Percentiles rank a stretch among this genome's conserved stretches.
phyloP scores from a whole-genome alignment of 2,888 invertebrate species.

The Caenorhabditis angaria region DNA sequence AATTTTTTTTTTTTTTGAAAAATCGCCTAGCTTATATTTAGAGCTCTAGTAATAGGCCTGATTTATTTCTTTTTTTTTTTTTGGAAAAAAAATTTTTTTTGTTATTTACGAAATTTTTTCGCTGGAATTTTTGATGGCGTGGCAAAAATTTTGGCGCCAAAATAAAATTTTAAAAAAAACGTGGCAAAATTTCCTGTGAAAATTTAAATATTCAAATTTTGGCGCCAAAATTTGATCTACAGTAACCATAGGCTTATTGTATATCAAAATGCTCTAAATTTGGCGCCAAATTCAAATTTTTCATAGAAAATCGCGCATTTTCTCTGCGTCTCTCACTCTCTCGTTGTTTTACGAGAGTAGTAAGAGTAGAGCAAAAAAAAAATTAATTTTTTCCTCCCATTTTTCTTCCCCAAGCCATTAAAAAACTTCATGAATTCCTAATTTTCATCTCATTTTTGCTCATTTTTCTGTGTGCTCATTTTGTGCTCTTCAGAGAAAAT shows the following conservation, averaged over 20 bases:
- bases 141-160: not conserved
- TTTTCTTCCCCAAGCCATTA: not conserved
- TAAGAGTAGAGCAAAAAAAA: not conserved
- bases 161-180: no score
- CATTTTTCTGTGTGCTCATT: not conserved
- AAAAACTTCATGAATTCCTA: constrained; percentile 1
- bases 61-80: not conserved
- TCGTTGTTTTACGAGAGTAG: no score
- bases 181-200: no score
- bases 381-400: not conserved
- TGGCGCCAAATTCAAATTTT: no score
- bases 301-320: no score
- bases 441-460: not conserved
- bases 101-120: not conserved
- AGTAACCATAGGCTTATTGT: no score
- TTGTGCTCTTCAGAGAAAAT: not conserved
- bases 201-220: no score
- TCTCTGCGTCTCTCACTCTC: not conserved
- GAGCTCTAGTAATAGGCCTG: not conserved
- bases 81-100: not conserved
- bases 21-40: no score
- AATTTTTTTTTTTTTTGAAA: no score
- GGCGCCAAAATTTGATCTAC: no score
- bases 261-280: no score
- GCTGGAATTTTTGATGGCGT: not conserved